Base-by-base conservation (phyloP, 2,888 invertebrate species). In the Melangyna quadrimaculata region DNA sequence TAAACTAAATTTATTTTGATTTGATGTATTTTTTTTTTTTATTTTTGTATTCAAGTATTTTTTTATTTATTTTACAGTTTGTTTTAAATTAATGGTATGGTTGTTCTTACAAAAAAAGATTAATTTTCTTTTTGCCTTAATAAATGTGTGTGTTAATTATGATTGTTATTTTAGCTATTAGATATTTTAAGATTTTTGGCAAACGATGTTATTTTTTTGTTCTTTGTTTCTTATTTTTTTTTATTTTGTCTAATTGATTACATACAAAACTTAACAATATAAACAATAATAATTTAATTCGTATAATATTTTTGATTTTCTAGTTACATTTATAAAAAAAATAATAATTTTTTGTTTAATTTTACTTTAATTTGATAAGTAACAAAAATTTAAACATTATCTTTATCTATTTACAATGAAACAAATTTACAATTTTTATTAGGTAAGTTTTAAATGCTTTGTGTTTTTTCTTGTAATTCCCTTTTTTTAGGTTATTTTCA, bases 371-470 rank as follows among this genome's bases (percentile, higher is more conserved):
- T 19, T 7, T 51, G 32, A 51, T 67, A n/a, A 14, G n/a, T 35
- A 35, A 67, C 19, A 48, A 1, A 32, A 67, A 35, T 59, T 69
- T 55, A 63, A 37, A 22, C 43, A 24, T 71, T 35, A 37, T 40
- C 22, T 32, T 29, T 63, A 59, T 61, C 19, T 84, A 84, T 84
- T 71, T 84, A 84, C 84, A 84, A 55, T 84, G 67, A 80, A 84
- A 84, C 75, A 80, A 84, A 84, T 84, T 43, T 84, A 84, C 84
- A 84, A 45, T 71, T 67, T 35, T 48, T 59, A n/a, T n/a, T n/a
- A n/a, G n/a, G n/a, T 37, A 45, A 32, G 9, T 51, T 53, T 69
- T 67, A 35, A 77, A 57, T 73, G 37, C 12, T 65, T 37, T 29
- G 8, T 17, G 17, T 37, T 35, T 22, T 32, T 48, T 12, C 32